Percentiles rank a stretch among this genome's conserved stretches.
Evolutionary conservation across 2,888 invertebrate species (phyloP).

Genomic region (Marronus borbonicus): DNA sequence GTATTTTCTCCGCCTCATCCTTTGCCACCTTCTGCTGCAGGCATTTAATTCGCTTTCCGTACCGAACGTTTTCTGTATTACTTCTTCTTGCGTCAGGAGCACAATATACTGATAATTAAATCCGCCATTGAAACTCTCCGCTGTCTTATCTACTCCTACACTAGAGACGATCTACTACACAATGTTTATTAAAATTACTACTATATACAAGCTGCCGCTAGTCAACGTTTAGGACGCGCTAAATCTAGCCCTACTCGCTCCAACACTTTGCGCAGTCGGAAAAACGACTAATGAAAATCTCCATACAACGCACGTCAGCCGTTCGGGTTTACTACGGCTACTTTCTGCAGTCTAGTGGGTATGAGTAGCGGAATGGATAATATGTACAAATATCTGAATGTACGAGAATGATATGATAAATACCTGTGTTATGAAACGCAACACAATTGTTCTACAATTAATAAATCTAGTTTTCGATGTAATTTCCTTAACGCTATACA

Average conservation of each 20-base stretch:
- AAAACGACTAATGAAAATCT: constrained; percentile 17
- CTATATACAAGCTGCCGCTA: constrained; percentile 13
- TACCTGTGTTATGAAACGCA: too few species aligned
- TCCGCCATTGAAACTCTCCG: constrained; percentile 25
- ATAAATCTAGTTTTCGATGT: too few species aligned
- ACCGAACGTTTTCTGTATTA: constrained; percentile 27
- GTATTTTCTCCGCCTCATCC: not conserved
- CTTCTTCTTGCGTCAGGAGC: constrained; percentile 3
- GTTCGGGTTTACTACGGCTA: constrained; percentile 1
- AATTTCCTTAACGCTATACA: too few species aligned
- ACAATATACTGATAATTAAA: constrained; percentile 41
- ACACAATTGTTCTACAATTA: too few species aligned
- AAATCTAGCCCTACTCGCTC: constrained; percentile 7
- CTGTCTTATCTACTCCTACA: not conserved
- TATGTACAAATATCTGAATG: too few species aligned
- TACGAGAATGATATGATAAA: too few species aligned
- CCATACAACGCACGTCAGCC: not conserved
- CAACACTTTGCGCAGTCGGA: not conserved
- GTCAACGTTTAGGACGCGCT: constrained; percentile 18
- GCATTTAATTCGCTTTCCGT: constrained; percentile 24
- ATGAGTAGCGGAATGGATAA: too few species aligned
- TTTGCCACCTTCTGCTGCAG: not conserved
- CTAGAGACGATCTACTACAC: constrained; percentile 14
- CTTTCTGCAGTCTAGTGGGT: not conserved
- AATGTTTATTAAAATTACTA: constrained; percentile 34